phyloP scores from a whole-genome alignment of 37 sponge, comb jelly and placozoan genomes.

The Agelas oroides region DNA sequence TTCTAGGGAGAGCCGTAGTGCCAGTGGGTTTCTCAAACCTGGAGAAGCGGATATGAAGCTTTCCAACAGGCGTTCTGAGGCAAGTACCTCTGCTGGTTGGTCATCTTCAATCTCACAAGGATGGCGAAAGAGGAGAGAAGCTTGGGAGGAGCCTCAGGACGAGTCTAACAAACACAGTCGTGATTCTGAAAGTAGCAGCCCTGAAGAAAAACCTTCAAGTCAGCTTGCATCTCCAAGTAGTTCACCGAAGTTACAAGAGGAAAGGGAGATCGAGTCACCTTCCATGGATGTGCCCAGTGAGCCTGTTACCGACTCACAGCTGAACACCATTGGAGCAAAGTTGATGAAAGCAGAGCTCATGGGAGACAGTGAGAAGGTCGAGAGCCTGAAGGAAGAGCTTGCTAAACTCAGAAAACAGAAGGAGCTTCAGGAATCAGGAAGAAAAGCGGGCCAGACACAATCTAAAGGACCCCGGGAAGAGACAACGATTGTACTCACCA shows the following conservation, averaged over 20 bases:
- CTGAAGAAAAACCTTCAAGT: no score
- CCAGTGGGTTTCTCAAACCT: slow-evolving; percentile 26
- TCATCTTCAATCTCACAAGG: not conserved
- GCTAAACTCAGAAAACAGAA: slow-evolving; percentile 54
- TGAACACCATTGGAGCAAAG: slow-evolving; percentile 86
- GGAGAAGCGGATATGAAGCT: slow-evolving; percentile 9
- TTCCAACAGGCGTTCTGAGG: not conserved
- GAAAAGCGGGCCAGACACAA: not conserved
- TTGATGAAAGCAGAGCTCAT: slow-evolving; percentile 88
- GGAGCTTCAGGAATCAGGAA: slow-evolving; percentile 15
- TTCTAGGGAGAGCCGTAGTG: not conserved
- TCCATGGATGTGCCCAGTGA: not conserved
- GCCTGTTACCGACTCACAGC: slow-evolving; percentile 63
- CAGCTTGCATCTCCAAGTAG: no score
- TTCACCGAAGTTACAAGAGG: not conserved
- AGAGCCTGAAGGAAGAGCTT: slow-evolving; percentile 50
- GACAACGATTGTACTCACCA: slow-evolving; percentile 71
- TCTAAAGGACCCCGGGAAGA: not conserved
- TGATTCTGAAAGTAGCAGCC: no score
- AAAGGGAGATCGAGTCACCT: not conserved
- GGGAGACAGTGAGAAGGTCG: slow-evolving; percentile 68
- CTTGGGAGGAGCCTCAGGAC: no score
- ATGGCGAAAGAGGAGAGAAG: slow-evolving; percentile 7
- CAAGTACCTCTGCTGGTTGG: not conserved
- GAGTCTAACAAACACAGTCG: no score